phyloP scores from a whole-genome alignment of 2,888 invertebrate genomes.

The Leptopterna dolabrata region DNA sequence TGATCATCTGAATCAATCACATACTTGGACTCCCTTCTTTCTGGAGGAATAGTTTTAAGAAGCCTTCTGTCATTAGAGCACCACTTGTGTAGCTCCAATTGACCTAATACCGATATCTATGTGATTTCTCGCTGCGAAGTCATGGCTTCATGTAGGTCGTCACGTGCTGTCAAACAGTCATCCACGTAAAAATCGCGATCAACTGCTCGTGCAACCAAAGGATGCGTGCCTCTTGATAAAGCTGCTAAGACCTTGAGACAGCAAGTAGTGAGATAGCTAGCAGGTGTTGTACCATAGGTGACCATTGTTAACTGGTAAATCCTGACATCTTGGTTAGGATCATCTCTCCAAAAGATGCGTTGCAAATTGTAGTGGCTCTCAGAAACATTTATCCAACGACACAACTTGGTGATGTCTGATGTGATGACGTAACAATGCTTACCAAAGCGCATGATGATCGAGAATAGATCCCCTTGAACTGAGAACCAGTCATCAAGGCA shows the following conservation, averaged over 20 bases:
- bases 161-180: neutral
- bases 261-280: neutral
- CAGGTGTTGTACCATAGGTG: conserved; percentile 59
- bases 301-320: conserved; percentile 60
- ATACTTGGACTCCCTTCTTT: neutral
- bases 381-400: conserved; percentile 59
- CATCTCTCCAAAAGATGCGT: too few relatives aligned
- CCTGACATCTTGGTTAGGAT: conserved; percentile 51
- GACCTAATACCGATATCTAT: neutral
- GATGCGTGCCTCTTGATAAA: neutral
- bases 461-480: too few relatives aligned
- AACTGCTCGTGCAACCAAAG: neutral
- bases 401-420: conserved; percentile 62
- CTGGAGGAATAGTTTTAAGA: neutral
- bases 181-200: neutral
- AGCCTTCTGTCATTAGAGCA: neutral
- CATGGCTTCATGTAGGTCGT: neutral
- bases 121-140: neutral
- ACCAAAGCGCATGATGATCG: too few relatives aligned
- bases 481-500: conserved; percentile 48
- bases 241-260: neutral
- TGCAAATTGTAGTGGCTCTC: too few relatives aligned
- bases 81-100: neutral
- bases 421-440: conserved; percentile 55
- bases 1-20: neutral